Evolutionary conservation across 1,140 invertebrate species (phyloP), one percentile per base, ranked within the genome.

Genomic region (Aculops lycopersici): DNA sequence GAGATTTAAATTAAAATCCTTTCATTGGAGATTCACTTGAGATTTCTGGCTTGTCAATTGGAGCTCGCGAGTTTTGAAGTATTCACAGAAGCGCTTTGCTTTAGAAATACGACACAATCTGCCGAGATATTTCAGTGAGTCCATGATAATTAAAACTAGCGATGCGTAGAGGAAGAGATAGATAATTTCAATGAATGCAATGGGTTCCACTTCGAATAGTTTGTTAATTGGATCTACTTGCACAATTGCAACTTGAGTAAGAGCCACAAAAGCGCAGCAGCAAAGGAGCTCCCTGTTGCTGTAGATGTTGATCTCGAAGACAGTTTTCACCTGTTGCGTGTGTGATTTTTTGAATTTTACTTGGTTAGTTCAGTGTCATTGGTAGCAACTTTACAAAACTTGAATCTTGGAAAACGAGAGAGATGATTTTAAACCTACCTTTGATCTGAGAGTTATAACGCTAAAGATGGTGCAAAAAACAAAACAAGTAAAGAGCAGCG

Each of bases 401-500:
- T n/a, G n/a, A n/a, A n/a, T n/a, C n/a, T n/a, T n/a, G n/a, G n/a
- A n/a, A n/a, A n/a, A n/a, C n/a, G n/a, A n/a, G n/a, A n/a, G n/a
- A n/a, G n/a, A 51, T 24, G 50, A 50, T 43, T 52, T 8, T 31
- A 20, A 44, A 49, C 50, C 57, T 52, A 74, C 68, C 60, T 86
- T 79, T 42, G 86, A 94, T 48, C 92, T 70, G 57, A 88, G 97
- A 44, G 80, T 83, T 5, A 98, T 63, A 21, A 92, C 90, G 62
- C 98, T 98, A 63, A 95, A 98, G 90, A 98, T 98, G 57, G 98
- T 92, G 57, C 97, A 98, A 50, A 98, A 79, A 2, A 98, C 92
- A 59, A 98, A 98, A 59, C 90, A 97, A 0, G 92, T 97, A 55
- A 98, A 98, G 12, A 92, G 97, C 90, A 97, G n/a, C n/a, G n/a